Evolutionary conservation across 2,888 invertebrate species (phyloP).

Genomic region (Harpagoxenus sublaevis): DNA sequence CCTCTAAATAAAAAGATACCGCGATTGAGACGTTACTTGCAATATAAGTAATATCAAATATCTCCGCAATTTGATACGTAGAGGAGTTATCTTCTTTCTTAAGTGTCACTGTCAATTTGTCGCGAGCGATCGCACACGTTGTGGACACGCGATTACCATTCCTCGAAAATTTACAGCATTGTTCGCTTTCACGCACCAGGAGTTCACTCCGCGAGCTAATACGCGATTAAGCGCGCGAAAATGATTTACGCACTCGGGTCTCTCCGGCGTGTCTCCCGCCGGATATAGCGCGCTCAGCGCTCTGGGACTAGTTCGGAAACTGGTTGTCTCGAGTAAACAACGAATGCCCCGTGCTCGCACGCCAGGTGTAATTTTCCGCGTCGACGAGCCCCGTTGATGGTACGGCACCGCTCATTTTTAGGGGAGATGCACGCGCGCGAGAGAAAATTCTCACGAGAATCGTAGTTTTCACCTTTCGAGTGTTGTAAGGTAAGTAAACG

Average conservation of each 20-base stretch:
- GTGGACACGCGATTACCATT: background rate
- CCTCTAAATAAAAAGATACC: background rate
- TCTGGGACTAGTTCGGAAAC: background rate
- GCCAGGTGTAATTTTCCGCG: conserved; percentile 47
- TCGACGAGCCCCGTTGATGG: conserved; percentile 20
- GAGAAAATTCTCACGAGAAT: conserved; percentile 3
- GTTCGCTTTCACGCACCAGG: background rate
- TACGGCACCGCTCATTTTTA: conserved; percentile 14
- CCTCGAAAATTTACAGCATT: conserved; percentile 29
- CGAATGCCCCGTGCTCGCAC: background rate
- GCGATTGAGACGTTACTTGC: background rate
- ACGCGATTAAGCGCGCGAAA: conserved; percentile 28
- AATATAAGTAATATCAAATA: background rate
- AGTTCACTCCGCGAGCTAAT: conserved; percentile 3
- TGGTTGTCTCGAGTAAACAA: conserved; percentile 45
- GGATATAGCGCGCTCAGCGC: background rate
- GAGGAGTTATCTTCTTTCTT: background rate
- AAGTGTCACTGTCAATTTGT: background rate
- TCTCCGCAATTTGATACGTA: background rate
- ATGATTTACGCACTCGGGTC: conserved; percentile 30
- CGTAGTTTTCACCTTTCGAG: conserved; percentile 12
- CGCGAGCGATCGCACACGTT: background rate
- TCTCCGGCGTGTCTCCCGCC: background rate
- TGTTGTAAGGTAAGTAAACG: conserved; percentile 22
- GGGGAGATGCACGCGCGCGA: background rate